Base-by-base conservation (phyloP, 2,888 invertebrate genomes). In the Agrotis puta region DNA sequence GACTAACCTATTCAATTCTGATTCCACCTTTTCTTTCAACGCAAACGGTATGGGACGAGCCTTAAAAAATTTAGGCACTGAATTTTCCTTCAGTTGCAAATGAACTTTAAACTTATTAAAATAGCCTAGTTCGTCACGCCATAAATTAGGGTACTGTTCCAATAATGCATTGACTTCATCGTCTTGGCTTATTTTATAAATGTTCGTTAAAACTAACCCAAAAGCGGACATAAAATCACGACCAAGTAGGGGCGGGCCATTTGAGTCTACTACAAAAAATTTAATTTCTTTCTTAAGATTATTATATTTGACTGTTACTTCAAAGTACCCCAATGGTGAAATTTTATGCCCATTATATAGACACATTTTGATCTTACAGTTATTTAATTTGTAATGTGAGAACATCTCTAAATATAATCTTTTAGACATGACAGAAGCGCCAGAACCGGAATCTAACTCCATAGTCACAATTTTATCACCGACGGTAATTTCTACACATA, bases 51-150 rank as follows among this genome's bases (percentile, higher is more conserved):
- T 22, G 5, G 43, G 43, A 20, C 58, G 58, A 2, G 58, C 0
- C 20, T 58, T 58, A 58, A 58, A 58, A 45, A 58, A 45, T 22
- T 58, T 58, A 16, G 58, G 58, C 2, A 58, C 22, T 14, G 43
- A 20, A 14, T 58, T 58, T 58, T 58, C 58, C 20, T 58, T 58
- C 45, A 58, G 6, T 20, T 58, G 58, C 13, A 58, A n/a, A 22
- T 58, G 58, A 7, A 58, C 45, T 58, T 58, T 58, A 24, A 58
- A 58, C 2, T 58, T 58, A 58, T 58, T 58, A 45, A 58, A 58
- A 58, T 14, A 16, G 24, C 58, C 58, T 22, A 58, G 58, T 24
- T 45, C 45, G 20, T 58, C 58, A 0, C 47, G 45, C 45, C 56
- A 56, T 56, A 56, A 56, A 47, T 59, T 24, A 22, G 59, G 47